A percentile compares a stretch with the other conserved stretches of the same genome.
Conservation (phyloP, 2,888 invertebrate species). For the Drymonia ruficornis region DNA sequence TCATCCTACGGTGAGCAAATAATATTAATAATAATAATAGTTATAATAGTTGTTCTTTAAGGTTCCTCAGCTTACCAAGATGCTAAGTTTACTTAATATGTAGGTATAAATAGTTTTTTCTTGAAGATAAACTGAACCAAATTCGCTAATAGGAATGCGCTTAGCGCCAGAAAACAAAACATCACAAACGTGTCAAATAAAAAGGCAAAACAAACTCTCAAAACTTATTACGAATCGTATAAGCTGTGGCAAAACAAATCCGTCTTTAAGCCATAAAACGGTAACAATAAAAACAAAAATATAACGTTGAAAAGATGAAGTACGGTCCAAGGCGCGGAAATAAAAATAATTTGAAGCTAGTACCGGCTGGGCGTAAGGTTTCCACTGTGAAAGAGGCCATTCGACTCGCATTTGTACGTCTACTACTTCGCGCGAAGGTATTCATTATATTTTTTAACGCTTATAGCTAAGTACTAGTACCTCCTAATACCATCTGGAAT, state of each 20-base stretch:
- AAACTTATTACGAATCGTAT: slow-evolving; percentile 39
- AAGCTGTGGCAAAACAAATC: slow-evolving; percentile 47
- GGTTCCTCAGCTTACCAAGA: no score
- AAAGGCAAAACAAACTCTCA: slow-evolving; percentile 20
- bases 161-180: slow-evolving; percentile 13
- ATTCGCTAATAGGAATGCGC: not conserved
- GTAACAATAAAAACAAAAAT: slow-evolving; percentile 55
- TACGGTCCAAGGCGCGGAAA: slow-evolving; percentile 55
- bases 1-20: slow-evolving; percentile 68
- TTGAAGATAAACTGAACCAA: no score
- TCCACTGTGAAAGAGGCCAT: slow-evolving; percentile 53
- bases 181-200: slow-evolving; percentile 27
- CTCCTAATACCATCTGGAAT: no score
- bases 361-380: slow-evolving; percentile 52
- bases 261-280: slow-evolving; percentile 53
- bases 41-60: no score
- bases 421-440: slow-evolving; percentile 40
- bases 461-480: no score
- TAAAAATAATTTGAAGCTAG: slow-evolving; percentile 58
- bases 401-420: slow-evolving; percentile 48
- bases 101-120: no score
- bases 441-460: slow-evolving; percentile 23
- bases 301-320: slow-evolving; percentile 49
- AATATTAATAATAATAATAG: no score
- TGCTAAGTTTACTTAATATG: no score